These are phyloP conservation scores for Eupithecia exiguata DNA, from an alignment of 2,888 invertebrate species.

Conservation along the genomic window DNA sequence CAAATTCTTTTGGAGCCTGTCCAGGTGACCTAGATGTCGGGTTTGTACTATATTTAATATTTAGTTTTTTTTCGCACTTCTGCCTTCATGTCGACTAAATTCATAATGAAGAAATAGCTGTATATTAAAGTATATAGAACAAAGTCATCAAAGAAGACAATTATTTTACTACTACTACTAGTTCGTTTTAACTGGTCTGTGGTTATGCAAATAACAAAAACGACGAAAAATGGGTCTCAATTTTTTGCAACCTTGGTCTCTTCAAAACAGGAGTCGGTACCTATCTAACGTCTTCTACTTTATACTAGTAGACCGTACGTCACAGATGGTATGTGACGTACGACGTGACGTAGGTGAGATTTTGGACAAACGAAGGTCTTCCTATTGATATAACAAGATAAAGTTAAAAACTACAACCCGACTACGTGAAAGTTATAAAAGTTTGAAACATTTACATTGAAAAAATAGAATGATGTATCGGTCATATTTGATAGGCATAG, in stretches of 20 bases:
- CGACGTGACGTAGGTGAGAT: no score
- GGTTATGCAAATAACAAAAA: neutral
- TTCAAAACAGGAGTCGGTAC: neutral
- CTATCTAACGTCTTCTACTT: no score
- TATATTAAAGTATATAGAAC: neutral
- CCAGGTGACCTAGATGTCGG: constrained; percentile 76
- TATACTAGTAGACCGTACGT: no score
- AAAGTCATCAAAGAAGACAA: neutral
- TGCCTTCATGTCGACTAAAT: neutral
- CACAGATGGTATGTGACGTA: no score
- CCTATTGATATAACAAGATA: no score
- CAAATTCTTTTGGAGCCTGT: constrained; percentile 69
- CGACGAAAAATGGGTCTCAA: neutral
- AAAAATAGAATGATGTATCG: no score
- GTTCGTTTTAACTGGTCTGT: no score
- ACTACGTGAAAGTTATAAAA: no score
- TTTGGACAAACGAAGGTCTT: no score
- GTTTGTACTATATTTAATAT: neutral
- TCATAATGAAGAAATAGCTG: neutral
- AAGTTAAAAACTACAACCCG: no score
- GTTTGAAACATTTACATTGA: no score
- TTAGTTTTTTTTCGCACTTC: neutral
- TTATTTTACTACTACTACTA: neutral
- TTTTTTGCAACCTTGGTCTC: neutral
- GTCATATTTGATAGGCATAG: no score